Percentiles rank a stretch among this genome's conserved stretches.
phyloP scores from a whole-genome alignment of 64 coral and sea anemone genomes.

The Exaiptasia diaphana region DNA sequence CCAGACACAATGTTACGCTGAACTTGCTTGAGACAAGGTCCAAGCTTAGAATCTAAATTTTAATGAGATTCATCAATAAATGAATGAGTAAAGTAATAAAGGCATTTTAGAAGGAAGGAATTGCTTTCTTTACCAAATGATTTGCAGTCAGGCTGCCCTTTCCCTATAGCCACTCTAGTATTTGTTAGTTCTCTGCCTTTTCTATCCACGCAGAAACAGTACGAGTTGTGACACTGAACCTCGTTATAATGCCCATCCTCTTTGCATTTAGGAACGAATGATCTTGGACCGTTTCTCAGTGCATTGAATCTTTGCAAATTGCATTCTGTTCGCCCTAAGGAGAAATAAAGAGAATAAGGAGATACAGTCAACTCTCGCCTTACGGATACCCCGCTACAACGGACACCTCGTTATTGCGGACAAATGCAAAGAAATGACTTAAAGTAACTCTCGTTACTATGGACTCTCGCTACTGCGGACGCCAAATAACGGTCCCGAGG shows the following conservation, averaged over 20 bases:
- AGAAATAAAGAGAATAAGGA: neutral
- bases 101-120: too few relatives aligned
- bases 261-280: neutral
- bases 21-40: neutral
- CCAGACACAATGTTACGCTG: neutral
- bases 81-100: too few relatives aligned
- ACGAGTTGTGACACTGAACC: conserved; percentile 33
- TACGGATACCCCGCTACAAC: too few relatives aligned
- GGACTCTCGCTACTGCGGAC: too few relatives aligned
- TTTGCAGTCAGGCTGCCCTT: conserved; percentile 8
- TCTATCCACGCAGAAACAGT: conserved; percentile 64
- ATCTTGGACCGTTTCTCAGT: neutral
- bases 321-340: neutral
- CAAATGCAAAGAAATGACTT: too few relatives aligned
- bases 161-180: conserved; percentile 7
- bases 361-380: too few relatives aligned
- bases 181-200: conserved; percentile 41
- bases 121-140: conserved; percentile 41
- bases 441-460: too few relatives aligned
- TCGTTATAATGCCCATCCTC: conserved; percentile 4
- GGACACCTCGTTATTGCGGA: too few relatives aligned
- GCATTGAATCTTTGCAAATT: neutral
- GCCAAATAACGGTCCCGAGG: too few relatives aligned
- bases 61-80: too few relatives aligned
- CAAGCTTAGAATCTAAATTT: neutral